Percentiles rank a stretch among this genome's conserved stretches.
These are phyloP conservation scores for Myrmophylax atrothorax DNA, from an alignment of 2,113 vertebrate genomes.

Conservation along the genomic window DNA sequence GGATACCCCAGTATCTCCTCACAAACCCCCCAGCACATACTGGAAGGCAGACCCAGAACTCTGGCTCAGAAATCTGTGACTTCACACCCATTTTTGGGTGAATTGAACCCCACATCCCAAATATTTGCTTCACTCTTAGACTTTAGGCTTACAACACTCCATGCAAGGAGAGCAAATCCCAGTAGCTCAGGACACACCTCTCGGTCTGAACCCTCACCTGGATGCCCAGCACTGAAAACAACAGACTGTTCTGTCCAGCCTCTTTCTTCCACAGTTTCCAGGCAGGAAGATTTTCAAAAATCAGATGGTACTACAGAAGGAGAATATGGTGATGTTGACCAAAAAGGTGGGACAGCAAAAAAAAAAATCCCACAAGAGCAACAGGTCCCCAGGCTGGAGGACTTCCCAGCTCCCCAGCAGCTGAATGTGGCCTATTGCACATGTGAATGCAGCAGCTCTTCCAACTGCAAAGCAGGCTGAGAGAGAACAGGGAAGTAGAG, in stretches of 20 bases:
- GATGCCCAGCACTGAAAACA: not conserved
- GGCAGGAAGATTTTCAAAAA: not conserved
- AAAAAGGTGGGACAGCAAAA: not conserved
- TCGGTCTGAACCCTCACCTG: not conserved
- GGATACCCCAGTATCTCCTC: not conserved
- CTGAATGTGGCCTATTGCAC: not conserved
- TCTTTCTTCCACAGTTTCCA: not conserved
- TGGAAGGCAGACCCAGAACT: not conserved
- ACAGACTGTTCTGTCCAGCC: not conserved
- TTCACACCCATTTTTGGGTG: not conserved
- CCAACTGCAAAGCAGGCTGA: not conserved
- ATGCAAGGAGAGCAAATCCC: not conserved
- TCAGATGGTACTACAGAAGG: not conserved
- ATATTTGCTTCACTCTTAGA: not conserved
- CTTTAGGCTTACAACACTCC: fast-evolving
- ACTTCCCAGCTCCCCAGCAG: not conserved
- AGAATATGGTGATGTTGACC: not conserved
- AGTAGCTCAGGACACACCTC: not conserved
- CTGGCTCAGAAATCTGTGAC: not conserved
- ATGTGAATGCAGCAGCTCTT: not conserved
- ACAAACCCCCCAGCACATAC: not conserved
- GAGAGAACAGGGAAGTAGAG: not conserved
- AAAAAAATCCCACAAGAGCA: not conserved
- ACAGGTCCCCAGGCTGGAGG: not conserved
- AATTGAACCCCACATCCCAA: not conserved